Percentiles rank a stretch among this genome's conserved stretches.
These are phyloP conservation scores for Clavelina lepadiformis DNA, from an alignment of 23 tunicate genomes.

Conservation along the genomic window DNA sequence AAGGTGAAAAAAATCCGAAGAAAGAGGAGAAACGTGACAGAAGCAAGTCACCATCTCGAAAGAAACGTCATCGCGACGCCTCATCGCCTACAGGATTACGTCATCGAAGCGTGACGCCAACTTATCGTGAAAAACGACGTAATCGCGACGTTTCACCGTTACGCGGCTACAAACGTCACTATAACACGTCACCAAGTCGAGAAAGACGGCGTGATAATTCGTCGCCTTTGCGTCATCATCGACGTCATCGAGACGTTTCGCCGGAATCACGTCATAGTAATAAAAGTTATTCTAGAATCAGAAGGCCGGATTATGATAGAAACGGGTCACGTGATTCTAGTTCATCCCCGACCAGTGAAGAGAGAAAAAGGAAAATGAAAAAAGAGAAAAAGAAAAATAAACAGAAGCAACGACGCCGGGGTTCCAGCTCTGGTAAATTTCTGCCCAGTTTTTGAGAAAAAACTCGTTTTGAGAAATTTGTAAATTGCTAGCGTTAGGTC, in stretches of 20 bases:
- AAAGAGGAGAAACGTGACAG: no score
- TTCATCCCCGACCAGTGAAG: conserved; percentile 1
- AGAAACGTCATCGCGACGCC: conserved; percentile 23
- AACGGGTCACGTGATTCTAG: neutral
- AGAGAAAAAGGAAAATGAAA: conserved; percentile 9
- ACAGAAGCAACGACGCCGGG: neutral
- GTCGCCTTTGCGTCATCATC: neutral
- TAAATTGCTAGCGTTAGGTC: no score
- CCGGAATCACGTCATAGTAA: neutral
- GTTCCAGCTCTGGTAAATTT: neutral
- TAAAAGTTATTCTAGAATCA: neutral
- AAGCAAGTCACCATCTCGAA: conserved; percentile 1
- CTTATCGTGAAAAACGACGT: neutral
- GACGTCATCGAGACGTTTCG: neutral
- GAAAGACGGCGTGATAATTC: neutral
- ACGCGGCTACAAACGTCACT: conserved; percentile 3
- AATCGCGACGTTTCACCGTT: neutral
- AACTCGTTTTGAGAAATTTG: no score
- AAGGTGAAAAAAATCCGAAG: no score
- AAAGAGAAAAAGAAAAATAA: conserved; percentile 6
- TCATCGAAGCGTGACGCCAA: conserved; percentile 18
- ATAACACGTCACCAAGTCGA: conserved; percentile 7
- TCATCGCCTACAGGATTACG: neutral
- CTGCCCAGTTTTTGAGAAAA: no score
- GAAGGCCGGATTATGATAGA: neutral